These are phyloP conservation scores for Sclerurus mexicanus DNA, from an alignment of 2,113 vertebrate species.

Conservation along the genomic window DNA sequence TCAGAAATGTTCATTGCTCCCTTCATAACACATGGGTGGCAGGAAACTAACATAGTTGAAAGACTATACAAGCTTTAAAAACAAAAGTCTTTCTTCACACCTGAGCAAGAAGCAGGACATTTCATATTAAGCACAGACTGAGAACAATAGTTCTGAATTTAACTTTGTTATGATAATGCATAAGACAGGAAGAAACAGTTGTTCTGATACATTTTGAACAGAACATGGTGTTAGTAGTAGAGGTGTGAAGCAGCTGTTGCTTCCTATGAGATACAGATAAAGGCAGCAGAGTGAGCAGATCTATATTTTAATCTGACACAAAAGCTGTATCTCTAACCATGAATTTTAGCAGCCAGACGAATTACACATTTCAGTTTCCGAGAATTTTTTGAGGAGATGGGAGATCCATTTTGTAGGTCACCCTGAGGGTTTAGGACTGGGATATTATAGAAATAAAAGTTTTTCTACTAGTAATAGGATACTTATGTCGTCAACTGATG, in stretches of 20 bases:
- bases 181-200: not conserved
- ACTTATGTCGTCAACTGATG: not conserved
- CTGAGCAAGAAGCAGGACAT: not conserved
- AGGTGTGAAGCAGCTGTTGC: not conserved
- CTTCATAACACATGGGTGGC: accelerated
- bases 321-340: not conserved
- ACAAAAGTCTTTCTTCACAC: not conserved
- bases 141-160: not conserved
- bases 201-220: not conserved
- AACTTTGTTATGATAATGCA: not conserved
- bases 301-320: not conserved
- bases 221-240: not conserved
- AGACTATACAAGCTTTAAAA: not conserved
- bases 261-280: not conserved
- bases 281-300: not conserved
- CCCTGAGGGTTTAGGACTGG: not conserved
- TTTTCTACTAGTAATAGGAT: not conserved
- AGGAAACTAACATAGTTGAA: not conserved
- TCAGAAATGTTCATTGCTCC: not conserved
- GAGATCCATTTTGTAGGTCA: not conserved
- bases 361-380: not conserved
- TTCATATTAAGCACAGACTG: not conserved
- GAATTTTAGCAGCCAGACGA: not conserved
- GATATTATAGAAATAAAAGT: not conserved
- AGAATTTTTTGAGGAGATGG: not conserved